Percentiles rank a stretch among this genome's conserved stretches.
Evolutionary conservation across 1,140 invertebrate genomes (phyloP).

Genomic region (Magallana ariakensis): DNA sequence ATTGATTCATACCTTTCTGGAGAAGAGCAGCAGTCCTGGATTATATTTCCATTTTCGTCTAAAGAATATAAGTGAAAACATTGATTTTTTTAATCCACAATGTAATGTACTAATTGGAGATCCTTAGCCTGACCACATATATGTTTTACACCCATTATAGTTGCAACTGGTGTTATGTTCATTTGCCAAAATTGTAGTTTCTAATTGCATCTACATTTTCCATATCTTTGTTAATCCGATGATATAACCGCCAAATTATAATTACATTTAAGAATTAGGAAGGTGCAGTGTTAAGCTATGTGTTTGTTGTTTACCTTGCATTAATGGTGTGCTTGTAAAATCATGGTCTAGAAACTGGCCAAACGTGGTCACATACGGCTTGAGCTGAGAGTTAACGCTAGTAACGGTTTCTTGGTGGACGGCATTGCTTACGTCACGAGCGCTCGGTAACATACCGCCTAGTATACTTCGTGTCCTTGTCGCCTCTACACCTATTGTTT

Average conservation of each 20-base stretch:
- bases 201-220: too few species aligned
- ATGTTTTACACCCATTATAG: too few species aligned
- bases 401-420: neutral
- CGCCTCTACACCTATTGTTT: neutral
- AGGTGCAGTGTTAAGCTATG: too few species aligned
- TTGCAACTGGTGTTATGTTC: too few species aligned
- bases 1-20: neutral
- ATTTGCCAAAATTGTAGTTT: too few species aligned
- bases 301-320: neutral
- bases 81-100: neutral
- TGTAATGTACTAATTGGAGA: too few species aligned
- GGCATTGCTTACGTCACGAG: slow-evolving; percentile 13
- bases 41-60: slow-evolving; percentile 28
- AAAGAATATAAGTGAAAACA: neutral
- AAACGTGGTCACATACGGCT: neutral
- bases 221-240: too few species aligned
- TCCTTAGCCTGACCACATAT: too few species aligned
- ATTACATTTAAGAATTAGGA: too few species aligned
- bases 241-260: too few species aligned
- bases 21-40: neutral
- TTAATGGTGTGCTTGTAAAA: slow-evolving; percentile 23
- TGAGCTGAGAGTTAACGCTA: neutral
- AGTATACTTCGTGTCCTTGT: neutral
- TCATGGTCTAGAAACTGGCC: slow-evolving; percentile 21
- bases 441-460: neutral